Conservation (phyloP, 2,888 invertebrate genomes). For the Stenolophus ochropezus region DNA sequence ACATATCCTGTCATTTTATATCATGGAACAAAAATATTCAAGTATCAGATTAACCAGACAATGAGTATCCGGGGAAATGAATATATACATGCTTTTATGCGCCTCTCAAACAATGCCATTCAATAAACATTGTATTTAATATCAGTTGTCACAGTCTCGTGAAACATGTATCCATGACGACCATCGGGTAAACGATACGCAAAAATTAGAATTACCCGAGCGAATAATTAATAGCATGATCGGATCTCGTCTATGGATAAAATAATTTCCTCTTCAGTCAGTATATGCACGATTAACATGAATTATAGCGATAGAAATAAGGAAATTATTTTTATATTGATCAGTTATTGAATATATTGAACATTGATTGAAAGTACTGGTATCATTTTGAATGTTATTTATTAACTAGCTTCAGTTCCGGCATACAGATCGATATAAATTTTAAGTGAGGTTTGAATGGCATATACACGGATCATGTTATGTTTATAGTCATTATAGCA, state of each 20-base stretch:
- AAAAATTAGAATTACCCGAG: background rate
- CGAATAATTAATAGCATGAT: conserved; percentile 13
- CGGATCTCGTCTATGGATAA: background rate
- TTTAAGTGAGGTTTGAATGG: too few relatives aligned
- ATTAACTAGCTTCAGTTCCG: background rate
- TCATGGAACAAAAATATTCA: too few relatives aligned
- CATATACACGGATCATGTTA: too few relatives aligned
- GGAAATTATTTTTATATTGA: background rate
- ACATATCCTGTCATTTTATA: too few relatives aligned
- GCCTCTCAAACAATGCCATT: too few relatives aligned
- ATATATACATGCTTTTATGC: too few relatives aligned
- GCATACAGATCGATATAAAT: background rate
- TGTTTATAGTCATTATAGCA: too few relatives aligned
- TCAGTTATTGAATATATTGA: too few relatives aligned
- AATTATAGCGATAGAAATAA: background rate
- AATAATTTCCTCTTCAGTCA: background rate
- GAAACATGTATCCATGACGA: background rate
- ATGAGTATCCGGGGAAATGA: too few relatives aligned
- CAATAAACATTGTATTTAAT: too few relatives aligned
- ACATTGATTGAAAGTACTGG: background rate
- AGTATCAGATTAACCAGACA: too few relatives aligned
- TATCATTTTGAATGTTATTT: background rate
- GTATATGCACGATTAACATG: background rate
- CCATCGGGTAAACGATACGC: background rate
- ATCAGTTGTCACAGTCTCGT: background rate